Percentiles rank a stretch among this genome's conserved stretches.
Evolutionary conservation across 2,888 invertebrate species (phyloP).

Genomic region (Corbicula japonica): DNA sequence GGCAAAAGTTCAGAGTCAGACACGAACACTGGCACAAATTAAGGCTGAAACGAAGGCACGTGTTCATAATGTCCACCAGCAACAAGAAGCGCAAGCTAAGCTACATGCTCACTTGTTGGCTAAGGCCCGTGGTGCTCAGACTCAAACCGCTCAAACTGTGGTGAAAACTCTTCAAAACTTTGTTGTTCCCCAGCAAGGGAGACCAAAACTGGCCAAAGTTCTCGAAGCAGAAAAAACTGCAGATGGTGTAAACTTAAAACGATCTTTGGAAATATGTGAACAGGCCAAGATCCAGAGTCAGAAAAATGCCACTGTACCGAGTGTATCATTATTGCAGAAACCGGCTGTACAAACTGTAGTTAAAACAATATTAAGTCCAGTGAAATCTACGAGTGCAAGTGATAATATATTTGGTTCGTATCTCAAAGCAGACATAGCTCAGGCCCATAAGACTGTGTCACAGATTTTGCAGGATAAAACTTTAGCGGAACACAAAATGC

Average conservation of each 20-base stretch:
- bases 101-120: slow-evolving; percentile 64
- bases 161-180: slow-evolving; percentile 64
- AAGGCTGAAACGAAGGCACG: slow-evolving; percentile 78
- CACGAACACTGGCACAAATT: slow-evolving; percentile 85
- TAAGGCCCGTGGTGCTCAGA: slow-evolving; percentile 49
- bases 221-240: slow-evolving; percentile 59
- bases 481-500: slow-evolving; percentile 44
- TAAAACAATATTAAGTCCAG: slow-evolving; percentile 6
- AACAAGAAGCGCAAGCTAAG: slow-evolving; percentile 66
- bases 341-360: slow-evolving; percentile 48
- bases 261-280: slow-evolving; percentile 95
- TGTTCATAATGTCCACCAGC: slow-evolving; percentile 60
- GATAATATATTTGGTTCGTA: slow-evolving; percentile 42
- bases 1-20: slow-evolving; percentile 70
- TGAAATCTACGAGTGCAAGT: slow-evolving; percentile 39
- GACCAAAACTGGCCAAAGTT: slow-evolving; percentile 50
- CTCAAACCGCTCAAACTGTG: slow-evolving; percentile 28
- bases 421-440: slow-evolving; percentile 51
- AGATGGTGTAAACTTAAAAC: slow-evolving; percentile 92
- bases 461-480: slow-evolving; percentile 57
- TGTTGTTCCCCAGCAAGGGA: slow-evolving; percentile 48
- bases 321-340: slow-evolving; percentile 66
- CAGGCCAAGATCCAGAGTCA: slow-evolving; percentile 94
- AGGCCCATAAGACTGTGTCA: slow-evolving; percentile 64
- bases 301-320: slow-evolving; percentile 49